These are phyloP conservation scores for Pseudorhiza aurosa DNA, from an alignment of 30 jellyfish, hydroid and myxozoan species.

Conservation along the genomic window DNA sequence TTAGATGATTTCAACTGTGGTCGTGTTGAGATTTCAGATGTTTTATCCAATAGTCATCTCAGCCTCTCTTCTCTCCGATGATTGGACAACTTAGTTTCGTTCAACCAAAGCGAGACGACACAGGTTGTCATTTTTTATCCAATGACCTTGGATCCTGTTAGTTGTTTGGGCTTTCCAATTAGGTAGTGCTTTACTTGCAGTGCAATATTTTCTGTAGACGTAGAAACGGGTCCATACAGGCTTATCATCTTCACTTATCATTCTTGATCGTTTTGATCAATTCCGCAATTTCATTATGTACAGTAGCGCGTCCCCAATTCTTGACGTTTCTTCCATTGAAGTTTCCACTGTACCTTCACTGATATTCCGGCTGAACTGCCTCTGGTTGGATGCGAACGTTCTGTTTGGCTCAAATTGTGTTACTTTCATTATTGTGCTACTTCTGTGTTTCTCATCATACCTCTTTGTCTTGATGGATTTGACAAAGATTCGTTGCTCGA, in stretches of 20 bases:
- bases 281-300: conserved; percentile 37
- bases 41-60: too few relatives aligned
- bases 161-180: conserved; percentile 36
- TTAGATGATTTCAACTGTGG: conserved; percentile 2
- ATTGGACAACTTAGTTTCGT: too few relatives aligned
- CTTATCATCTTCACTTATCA: conserved; percentile 14
- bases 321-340: conserved; percentile 23
- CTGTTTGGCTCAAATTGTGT: conserved; percentile 30
- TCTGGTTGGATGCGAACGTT: neutral
- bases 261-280: conserved; percentile 25
- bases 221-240: conserved; percentile 16
- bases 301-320: conserved; percentile 38
- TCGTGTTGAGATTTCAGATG: conserved; percentile 36
- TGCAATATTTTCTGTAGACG: conserved; percentile 32
- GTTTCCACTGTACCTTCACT: conserved; percentile 14
- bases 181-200: conserved; percentile 27
- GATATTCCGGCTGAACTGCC: conserved; percentile 11
- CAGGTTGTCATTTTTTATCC: too few relatives aligned
- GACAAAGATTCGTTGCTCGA: conserved; percentile 14
- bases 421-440: too few relatives aligned
- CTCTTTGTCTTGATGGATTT: conserved; percentile 22
- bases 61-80: too few relatives aligned
- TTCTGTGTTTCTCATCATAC: neutral
- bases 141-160: conserved; percentile 16
- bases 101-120: too few relatives aligned